Conservation (phyloP, 2,888 invertebrate genomes). For the Ormyrus nitidulus region DNA sequence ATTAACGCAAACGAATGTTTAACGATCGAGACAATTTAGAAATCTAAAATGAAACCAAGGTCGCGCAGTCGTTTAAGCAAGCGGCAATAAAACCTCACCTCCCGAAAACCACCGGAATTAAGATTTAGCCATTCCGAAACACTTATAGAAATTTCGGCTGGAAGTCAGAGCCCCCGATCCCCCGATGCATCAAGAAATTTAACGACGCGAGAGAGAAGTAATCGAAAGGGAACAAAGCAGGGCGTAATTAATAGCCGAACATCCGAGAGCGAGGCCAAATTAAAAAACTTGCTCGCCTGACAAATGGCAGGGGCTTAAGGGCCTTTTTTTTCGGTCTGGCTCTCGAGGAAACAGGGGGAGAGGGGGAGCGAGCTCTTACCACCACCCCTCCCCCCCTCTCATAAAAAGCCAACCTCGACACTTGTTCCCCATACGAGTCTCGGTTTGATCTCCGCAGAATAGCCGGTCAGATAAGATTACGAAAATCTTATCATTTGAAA, state of each 20-base stretch:
- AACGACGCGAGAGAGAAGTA: slow-evolving; percentile 32
- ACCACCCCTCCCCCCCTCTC: slow-evolving; percentile 12
- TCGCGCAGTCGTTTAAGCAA: no score
- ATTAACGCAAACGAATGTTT: no score
- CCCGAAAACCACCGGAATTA: no score
- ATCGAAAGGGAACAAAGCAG: slow-evolving; percentile 38
- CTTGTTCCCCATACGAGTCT: slow-evolving; percentile 45
- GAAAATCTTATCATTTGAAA: slow-evolving; percentile 55
- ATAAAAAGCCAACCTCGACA: slow-evolving; percentile 43
- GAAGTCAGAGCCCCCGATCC: background rate
- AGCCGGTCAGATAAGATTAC: slow-evolving; percentile 53
- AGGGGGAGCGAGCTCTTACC: no score
- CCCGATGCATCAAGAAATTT: slow-evolving; percentile 36
- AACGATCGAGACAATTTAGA: no score
- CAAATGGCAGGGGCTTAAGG: slow-evolving; percentile 46
- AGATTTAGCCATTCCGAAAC: no score
- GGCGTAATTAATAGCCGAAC: slow-evolving; percentile 38
- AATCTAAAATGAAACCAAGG: no score
- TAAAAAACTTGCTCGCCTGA: slow-evolving; percentile 49
- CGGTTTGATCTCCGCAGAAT: slow-evolving; percentile 10
- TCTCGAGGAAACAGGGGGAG: no score
- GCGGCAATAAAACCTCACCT: no score
- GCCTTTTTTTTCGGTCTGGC: slow-evolving; percentile 18
- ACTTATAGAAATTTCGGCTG: no score
- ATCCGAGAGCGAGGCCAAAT: slow-evolving; percentile 24